A percentile compares a stretch with the other conserved stretches of the same genome.
Evolutionary conservation across 2,888 invertebrate genomes (phyloP).

Genomic region (Ectemnius lituratus): DNA sequence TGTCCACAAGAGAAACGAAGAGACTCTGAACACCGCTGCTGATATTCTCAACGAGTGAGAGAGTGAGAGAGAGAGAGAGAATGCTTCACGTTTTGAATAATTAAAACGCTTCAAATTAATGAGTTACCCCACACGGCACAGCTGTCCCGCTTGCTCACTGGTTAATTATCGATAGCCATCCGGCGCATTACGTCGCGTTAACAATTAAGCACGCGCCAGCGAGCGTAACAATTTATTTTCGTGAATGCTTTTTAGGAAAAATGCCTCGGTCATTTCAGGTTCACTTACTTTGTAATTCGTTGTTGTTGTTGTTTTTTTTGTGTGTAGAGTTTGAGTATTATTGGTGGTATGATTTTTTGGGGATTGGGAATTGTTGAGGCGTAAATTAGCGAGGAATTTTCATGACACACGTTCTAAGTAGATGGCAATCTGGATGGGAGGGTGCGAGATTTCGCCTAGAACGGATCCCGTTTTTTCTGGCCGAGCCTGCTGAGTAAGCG

Average conservation of each 20-base stretch:
- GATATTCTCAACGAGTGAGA: no score
- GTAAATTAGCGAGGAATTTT: background rate
- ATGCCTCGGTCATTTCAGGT: constrained; percentile 17
- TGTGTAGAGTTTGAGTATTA: no score
- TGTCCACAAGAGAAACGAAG: no score
- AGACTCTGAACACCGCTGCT: background rate
- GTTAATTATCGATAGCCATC: constrained; percentile 59
- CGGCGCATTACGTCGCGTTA: constrained; percentile 58
- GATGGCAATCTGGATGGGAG: background rate
- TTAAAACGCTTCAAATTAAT: constrained; percentile 55
- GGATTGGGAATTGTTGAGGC: no score
- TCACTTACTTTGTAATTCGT: no score
- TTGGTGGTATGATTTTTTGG: no score
- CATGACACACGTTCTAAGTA: background rate
- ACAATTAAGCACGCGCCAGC: constrained; percentile 52
- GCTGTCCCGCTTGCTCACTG: constrained; percentile 42
- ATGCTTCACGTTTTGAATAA: constrained; percentile 47
- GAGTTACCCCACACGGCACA: constrained; percentile 46
- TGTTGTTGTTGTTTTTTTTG: no score
- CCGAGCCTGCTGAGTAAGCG: constrained; percentile 42
- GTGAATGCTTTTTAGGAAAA: constrained; percentile 36
- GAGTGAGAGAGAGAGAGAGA: no score
- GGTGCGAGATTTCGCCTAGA: constrained; percentile 42
- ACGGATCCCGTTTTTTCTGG: constrained; percentile 17
- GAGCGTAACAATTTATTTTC: constrained; percentile 46